Conservation (phyloP, 2,113 vertebrate genomes). For the Dolichotis patagonum region DNA sequence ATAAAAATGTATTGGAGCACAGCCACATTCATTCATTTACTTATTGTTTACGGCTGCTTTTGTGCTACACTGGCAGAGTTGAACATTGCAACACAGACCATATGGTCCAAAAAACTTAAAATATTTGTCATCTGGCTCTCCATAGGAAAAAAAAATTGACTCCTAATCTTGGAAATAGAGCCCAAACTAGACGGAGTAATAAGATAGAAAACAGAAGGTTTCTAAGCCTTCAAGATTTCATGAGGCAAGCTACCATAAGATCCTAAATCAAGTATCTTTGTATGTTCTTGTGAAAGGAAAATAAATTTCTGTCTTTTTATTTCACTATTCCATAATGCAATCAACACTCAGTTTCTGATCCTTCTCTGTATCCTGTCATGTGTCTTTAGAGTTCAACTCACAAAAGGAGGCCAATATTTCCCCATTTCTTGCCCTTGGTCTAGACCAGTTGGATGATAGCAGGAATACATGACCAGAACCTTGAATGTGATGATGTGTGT, state of each 20-base stretch:
- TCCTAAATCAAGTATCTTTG: background rate
- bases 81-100: slow-evolving; percentile 18
- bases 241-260: background rate
- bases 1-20: background rate
- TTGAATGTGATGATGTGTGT: background rate
- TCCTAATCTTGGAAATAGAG: slow-evolving; percentile 17
- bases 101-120: background rate
- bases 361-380: background rate
- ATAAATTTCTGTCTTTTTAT: background rate
- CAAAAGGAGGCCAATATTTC: background rate
- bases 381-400: background rate
- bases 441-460: background rate
- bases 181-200: background rate
- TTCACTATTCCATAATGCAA: background rate
- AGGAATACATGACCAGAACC: background rate
- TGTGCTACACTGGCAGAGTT: background rate
- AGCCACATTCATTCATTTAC: slow-evolving; percentile 28
- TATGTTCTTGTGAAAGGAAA: background rate
- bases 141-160: background rate
- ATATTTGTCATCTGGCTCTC: slow-evolving; percentile 43
- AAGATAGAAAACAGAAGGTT: slow-evolving; percentile 37
- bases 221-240: background rate
- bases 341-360: background rate
- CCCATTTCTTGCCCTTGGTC: background rate
- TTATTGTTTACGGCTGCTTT: slow-evolving; percentile 18